Evolutionary conservation across 2,888 invertebrate species (phyloP), one percentile per base, ranked within the genome.

Genomic region (Tholera decimalis): DNA sequence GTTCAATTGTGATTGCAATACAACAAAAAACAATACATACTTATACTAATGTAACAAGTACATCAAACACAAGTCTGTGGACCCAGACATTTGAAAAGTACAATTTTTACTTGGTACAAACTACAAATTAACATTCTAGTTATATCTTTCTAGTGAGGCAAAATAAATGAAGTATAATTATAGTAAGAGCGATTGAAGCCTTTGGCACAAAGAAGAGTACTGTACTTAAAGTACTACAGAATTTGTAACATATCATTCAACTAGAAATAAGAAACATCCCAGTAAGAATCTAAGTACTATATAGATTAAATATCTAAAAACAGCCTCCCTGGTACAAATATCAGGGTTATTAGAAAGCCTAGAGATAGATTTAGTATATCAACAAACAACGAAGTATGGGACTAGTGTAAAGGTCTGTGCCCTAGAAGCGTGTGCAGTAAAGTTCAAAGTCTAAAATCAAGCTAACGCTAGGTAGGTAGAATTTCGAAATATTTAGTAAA

Each of bases 351-450:
- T 62, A 59, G 50, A 76, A n/a, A 70, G 76, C 70, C 22, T 67
- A 79, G 43, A 64, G 57, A 47, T 55, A 63, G 43, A 44, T 53
- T 46, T 15, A 41, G 28, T 43, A 43, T 18, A 59, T 5, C 26
- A 66, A 66, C 28, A 53, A 79, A 53, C 20, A 66, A 53, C 26
- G 24, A 7, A 35, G 30, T 58, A 18, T 73, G 70, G 69, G 56
- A 67, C 73, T 79, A 70, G 55, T 69, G 39, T 73, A 76, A 62
- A 77, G 33, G 35, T 64, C 43, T 63, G 73, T 79, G 69, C 77
- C 56, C 58, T 73, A 80, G 58, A 77, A 80, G 77, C 70, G 3
- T 56, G 79, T 77, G 80, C 79, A 68, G 57, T 63, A 68, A 70
- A 64, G 61, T 65, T 67, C 46, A 63, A 66, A 76, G 69, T 66